Percentiles rank a stretch among this genome's conserved stretches.
phyloP scores from a whole-genome alignment of 1,140 invertebrate species.

The Nylanderia fulva region DNA sequence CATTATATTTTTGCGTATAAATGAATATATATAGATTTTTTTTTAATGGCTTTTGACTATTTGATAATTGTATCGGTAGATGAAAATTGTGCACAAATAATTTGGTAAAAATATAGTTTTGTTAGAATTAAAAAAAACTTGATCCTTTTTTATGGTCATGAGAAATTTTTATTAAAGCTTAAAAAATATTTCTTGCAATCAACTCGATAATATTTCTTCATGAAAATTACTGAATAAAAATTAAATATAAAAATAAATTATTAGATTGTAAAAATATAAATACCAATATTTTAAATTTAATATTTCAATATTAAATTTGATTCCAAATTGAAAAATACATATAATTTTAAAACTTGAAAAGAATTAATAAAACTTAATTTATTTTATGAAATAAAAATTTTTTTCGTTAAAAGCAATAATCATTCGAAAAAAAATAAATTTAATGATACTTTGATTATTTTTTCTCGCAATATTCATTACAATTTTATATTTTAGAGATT shows the following conservation, averaged over 20 bases:
- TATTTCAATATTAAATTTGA: not conserved
- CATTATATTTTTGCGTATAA: no score
- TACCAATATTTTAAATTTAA: not conserved
- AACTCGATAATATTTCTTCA: not conserved
- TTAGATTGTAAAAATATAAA: not conserved
- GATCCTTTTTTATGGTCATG: not conserved
- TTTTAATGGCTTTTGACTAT: no score
- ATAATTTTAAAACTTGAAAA: not conserved
- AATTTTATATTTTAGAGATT: not conserved
- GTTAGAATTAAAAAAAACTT: not conserved
- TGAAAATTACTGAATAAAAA: not conserved
- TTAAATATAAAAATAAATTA: not conserved
- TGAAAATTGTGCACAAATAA: no score
- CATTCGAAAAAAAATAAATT: not conserved
- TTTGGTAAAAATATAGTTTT: no score
- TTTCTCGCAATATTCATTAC: not conserved
- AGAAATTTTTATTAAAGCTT: not conserved
- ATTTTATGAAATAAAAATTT: not conserved
- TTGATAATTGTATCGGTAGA: no score
- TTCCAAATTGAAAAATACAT: not conserved
- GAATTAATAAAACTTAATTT: not conserved
- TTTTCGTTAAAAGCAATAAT: not conserved
- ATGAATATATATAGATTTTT: no score
- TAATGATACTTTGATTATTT: slow-evolving; percentile 1
- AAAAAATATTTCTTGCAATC: not conserved